These are phyloP conservation scores for Aegypius monachus DNA, from an alignment of 2,113 vertebrate species.

Conservation along the genomic window DNA sequence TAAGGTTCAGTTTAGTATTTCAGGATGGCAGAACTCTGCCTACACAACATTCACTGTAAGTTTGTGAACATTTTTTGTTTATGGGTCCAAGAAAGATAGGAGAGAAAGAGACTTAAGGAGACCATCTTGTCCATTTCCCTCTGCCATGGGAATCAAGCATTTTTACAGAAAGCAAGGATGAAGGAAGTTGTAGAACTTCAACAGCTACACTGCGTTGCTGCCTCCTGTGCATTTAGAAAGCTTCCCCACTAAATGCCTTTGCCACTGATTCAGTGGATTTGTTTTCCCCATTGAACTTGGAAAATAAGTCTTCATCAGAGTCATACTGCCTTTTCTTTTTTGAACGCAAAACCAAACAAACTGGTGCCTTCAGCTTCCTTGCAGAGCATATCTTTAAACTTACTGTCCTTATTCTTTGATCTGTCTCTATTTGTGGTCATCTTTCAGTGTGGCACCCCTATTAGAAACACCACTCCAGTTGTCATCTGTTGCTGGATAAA, in stretches of 20 bases:
- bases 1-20: neutral
- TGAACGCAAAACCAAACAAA: neutral
- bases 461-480: neutral
- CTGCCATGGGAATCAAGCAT: neutral
- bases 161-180: neutral
- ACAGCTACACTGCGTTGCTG: neutral
- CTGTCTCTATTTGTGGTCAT: neutral
- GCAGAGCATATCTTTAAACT: neutral
- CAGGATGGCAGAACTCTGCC: neutral
- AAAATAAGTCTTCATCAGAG: neutral
- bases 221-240: neutral
- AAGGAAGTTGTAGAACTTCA: neutral
- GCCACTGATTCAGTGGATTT: neutral
- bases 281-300: neutral
- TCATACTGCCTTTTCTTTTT: neutral
- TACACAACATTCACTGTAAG: neutral
- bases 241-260: neutral
- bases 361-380: neutral
- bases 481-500: neutral
- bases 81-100: neutral
- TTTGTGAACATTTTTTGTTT: neutral
- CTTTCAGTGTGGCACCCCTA: neutral
- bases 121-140: neutral
- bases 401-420: neutral
- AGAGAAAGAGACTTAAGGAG: neutral